phyloP scores from a whole-genome alignment of 2,797 vertebrate species.

The Chiroxiphia lanceolata region DNA sequence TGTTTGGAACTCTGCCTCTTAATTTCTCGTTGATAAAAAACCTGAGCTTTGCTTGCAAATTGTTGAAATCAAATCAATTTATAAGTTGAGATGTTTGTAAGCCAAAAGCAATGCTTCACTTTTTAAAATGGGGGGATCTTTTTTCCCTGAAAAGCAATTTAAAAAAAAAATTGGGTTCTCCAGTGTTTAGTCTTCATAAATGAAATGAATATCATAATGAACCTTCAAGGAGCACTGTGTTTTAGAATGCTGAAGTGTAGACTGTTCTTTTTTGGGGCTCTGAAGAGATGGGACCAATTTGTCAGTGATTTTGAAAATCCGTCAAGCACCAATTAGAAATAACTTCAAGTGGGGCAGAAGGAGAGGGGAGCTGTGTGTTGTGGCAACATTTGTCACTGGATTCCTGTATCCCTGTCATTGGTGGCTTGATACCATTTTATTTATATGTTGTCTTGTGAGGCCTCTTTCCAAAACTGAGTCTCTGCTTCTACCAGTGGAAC shows the following conservation, averaged over 20 bases:
- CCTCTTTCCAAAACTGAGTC: background rate
- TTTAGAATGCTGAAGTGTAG: background rate
- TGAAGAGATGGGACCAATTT: background rate
- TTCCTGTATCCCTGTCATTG: background rate
- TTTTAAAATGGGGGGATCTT: fast-evolving
- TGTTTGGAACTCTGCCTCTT: background rate
- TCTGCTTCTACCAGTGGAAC: background rate
- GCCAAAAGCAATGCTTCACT: background rate
- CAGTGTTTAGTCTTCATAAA: background rate
- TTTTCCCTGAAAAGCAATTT: background rate
- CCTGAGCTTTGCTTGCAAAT: background rate
- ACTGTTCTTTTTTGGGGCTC: background rate
- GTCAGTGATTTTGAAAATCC: background rate
- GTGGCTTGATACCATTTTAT: background rate
- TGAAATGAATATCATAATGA: background rate
- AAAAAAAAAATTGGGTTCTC: background rate
- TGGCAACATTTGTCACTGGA: background rate
- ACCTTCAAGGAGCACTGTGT: background rate
- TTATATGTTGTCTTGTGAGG: background rate
- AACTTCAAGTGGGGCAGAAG: background rate
- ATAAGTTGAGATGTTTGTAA: background rate
- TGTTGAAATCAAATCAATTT: background rate
- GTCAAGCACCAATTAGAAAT: background rate
- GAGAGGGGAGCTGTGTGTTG: background rate
- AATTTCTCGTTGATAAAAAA: background rate